phyloP scores from a whole-genome alignment of 2,888 invertebrate genomes.

The Heliconius ethilla region DNA sequence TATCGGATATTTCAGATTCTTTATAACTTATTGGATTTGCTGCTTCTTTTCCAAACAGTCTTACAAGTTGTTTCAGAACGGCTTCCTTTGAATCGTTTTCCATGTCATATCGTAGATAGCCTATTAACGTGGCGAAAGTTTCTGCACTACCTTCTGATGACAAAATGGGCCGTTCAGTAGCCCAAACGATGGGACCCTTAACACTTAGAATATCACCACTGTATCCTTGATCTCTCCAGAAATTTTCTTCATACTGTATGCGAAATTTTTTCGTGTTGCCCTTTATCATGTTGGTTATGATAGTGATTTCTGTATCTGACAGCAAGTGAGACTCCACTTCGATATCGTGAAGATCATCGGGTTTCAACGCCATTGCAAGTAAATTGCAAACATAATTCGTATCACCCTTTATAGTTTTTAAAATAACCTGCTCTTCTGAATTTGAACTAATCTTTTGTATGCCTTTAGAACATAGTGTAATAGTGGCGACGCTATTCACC shows the following conservation, averaged over 20 bases:
- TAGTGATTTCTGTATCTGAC: conserved; percentile 51
- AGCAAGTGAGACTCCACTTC: conserved; percentile 63
- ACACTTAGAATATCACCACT: conserved; percentile 76
- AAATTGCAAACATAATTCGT: conserved; percentile 69
- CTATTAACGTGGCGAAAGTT: conserved; percentile 59
- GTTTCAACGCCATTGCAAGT: conserved; percentile 72
- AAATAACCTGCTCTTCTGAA: conserved; percentile 63
- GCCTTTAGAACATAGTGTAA: conserved; percentile 58
- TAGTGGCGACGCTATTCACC: conserved; percentile 64
- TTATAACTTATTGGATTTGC: conserved; percentile 60
- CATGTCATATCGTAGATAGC: conserved; percentile 61
- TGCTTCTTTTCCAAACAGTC: conserved; percentile 68
- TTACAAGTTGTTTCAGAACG: conserved; percentile 66
- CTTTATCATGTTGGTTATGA: conserved; percentile 55
- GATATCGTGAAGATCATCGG: conserved; percentile 67
- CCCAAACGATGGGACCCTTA: conserved; percentile 76
- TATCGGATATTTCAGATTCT: conserved; percentile 62
- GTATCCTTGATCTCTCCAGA: conserved; percentile 68
- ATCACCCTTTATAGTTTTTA: conserved; percentile 69
- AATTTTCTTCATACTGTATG: conserved; percentile 66
- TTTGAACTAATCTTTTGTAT: conserved; percentile 67
- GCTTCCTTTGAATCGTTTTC: conserved; percentile 55
- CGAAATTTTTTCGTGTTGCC: conserved; percentile 65
- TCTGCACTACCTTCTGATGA: conserved; percentile 61
- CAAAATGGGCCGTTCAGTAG: conserved; percentile 66